Evolutionary conservation across 2,113 vertebrate genomes (phyloP).

Genomic region (Anguilla rostrata): DNA sequence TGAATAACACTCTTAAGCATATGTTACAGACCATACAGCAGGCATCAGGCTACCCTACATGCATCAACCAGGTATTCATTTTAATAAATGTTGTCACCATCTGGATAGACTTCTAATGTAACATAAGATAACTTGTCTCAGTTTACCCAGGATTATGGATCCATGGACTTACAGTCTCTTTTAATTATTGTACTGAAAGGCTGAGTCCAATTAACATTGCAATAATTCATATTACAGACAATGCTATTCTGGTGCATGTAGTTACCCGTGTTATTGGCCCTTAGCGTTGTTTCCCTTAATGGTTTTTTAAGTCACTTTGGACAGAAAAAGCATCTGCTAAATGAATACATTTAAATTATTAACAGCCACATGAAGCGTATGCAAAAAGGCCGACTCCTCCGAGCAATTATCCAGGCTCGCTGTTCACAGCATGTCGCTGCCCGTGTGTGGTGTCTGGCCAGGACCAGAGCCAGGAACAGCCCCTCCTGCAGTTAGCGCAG

Average conservation of each 20-base stretch:
- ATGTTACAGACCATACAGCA: no score
- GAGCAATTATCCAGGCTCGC: not conserved
- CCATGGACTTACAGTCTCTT: no score
- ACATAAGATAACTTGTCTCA: no score
- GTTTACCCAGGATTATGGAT: no score
- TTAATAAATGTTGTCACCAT: not conserved
- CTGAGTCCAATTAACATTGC: not conserved
- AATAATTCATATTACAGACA: not conserved
- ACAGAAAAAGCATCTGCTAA: not conserved
- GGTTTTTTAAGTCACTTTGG: not conserved
- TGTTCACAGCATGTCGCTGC: not conserved
- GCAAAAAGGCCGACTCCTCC: not conserved
- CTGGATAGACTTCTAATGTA: not conserved
- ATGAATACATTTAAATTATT: not conserved
- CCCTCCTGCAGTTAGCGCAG: not conserved
- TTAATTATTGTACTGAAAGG: not conserved
- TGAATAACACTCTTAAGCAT: not conserved
- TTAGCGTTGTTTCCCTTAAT: not conserved
- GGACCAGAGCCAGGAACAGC: not conserved
- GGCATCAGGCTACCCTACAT: not conserved
- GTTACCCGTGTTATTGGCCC: not conserved
- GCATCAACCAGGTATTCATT: not conserved
- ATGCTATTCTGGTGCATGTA: not conserved
- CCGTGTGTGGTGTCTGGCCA: not conserved
- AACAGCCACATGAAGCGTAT: not conserved